These are phyloP conservation scores for Itoplectis maculator DNA, from an alignment of 2,888 invertebrate genomes.

Conservation along the genomic window DNA sequence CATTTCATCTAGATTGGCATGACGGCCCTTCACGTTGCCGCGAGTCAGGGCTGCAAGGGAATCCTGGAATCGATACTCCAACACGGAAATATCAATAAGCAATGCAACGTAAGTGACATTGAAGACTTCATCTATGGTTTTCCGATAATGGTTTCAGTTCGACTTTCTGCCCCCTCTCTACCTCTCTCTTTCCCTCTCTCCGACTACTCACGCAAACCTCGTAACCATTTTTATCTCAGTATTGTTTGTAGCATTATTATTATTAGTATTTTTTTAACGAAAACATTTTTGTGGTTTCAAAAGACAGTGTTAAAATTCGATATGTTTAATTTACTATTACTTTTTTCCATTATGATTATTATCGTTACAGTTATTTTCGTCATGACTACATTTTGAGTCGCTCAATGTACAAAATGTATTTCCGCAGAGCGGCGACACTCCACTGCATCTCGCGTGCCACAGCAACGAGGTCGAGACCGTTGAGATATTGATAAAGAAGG, in stretches of 20 bases:
- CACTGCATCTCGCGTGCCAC: conserved; percentile 91
- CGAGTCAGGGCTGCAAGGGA: conserved; percentile 89
- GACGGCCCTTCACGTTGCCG: conserved; percentile 89
- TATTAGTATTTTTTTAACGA: too few relatives aligned
- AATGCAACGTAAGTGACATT: conserved; percentile 87
- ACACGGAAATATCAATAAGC: conserved; percentile 88
- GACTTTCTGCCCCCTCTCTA: too few relatives aligned
- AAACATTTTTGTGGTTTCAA: too few relatives aligned
- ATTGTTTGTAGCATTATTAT: neutral
- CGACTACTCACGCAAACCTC: neutral
- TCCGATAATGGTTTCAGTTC: conserved; percentile 10
- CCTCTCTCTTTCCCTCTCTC: neutral
- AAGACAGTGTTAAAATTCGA: neutral
- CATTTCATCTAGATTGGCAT: conserved; percentile 87
- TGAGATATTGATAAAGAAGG: conserved; percentile 89
- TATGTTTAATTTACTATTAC: neutral
- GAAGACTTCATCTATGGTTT: conserved; percentile 3
- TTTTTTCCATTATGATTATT: neutral
- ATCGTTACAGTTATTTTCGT: too few relatives aligned
- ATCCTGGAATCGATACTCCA: conserved; percentile 89
- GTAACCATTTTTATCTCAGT: neutral
- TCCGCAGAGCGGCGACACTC: conserved; percentile 88
- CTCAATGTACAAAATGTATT: conserved; percentile 1
- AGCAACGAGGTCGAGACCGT: conserved; percentile 90
- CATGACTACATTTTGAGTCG: conserved; percentile 17